A percentile compares a stretch with the other conserved stretches of the same genome.
These are phyloP conservation scores for Centropus bengalensis DNA, from an alignment of 2,113 vertebrate species.

Conservation along the genomic window DNA sequence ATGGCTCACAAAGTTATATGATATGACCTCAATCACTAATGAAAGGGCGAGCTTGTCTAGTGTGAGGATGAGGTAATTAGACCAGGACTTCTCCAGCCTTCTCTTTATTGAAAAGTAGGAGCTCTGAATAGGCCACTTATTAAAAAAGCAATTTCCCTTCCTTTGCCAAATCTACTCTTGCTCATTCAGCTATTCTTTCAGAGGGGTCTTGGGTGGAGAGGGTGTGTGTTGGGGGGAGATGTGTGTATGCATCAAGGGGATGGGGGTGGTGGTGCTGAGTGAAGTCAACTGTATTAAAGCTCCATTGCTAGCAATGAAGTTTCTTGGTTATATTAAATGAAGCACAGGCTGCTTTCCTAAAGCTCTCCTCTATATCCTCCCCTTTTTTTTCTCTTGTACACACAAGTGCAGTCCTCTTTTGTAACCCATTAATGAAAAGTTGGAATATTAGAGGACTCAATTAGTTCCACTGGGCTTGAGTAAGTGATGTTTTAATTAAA, in stretches of 20 bases:
- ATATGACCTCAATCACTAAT: slow-evolving; percentile 69
- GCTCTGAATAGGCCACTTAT: slow-evolving; percentile 74
- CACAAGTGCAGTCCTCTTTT: slow-evolving; percentile 67
- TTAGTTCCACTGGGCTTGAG: slow-evolving; percentile 71
- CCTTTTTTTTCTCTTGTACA: not conserved
- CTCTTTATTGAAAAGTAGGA: slow-evolving; percentile 69
- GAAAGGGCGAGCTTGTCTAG: slow-evolving; percentile 64
- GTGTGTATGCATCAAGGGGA: slow-evolving; percentile 55
- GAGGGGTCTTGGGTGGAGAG: slow-evolving; percentile 46
- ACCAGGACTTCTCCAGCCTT: slow-evolving; percentile 52
- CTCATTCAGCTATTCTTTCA: slow-evolving; percentile 64
- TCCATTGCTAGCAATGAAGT: slow-evolving; percentile 31
- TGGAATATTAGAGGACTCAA: slow-evolving; percentile 65
- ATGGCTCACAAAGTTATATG: slow-evolving; percentile 63
- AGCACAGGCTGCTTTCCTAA: slow-evolving; percentile 36
- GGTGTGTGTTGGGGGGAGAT: not conserved
- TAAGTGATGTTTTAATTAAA: slow-evolving; percentile 81
- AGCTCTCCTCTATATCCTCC: not conserved
- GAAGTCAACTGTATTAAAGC: slow-evolving; percentile 56
- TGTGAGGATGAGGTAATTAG: slow-evolving; percentile 63
- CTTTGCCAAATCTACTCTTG: slow-evolving; percentile 38
- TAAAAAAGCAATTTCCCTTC: slow-evolving; percentile 76
- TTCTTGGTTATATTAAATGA: slow-evolving; percentile 55
- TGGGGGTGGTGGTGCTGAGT: not conserved
- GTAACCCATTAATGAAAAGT: slow-evolving; percentile 79